These are phyloP conservation scores for Mesorhabditis belari DNA, from an alignment of 2,888 invertebrate species.

Conservation along the genomic window DNA sequence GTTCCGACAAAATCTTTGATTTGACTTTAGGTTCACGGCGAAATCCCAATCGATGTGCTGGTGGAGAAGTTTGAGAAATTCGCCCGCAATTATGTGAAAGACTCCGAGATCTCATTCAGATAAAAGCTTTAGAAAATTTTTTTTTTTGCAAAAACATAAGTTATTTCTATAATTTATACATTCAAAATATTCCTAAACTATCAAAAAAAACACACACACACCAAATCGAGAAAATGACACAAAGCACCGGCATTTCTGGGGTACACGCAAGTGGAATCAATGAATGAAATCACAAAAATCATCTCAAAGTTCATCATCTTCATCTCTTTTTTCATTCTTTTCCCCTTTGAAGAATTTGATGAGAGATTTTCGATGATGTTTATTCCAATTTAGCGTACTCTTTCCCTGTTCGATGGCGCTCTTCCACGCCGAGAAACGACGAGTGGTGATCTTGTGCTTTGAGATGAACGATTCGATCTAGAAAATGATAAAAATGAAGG, in stretches of 20 bases:
- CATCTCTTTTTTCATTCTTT: conserved; percentile 14
- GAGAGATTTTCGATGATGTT: conserved; percentile 7
- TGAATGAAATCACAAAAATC: too few relatives aligned
- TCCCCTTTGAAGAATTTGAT: conserved; percentile 17
- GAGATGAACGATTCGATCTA: neutral
- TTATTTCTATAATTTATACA: too few relatives aligned
- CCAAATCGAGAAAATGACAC: too few relatives aligned
- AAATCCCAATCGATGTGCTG: conserved; percentile 74
- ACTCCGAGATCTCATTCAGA: too few relatives aligned
- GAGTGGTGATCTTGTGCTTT: neutral
- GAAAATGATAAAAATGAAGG: neutral
- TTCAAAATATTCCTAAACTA: too few relatives aligned
- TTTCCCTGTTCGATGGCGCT: conserved; percentile 15
- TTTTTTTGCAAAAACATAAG: too few relatives aligned
- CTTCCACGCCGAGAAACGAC: neutral
- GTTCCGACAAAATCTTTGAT: too few relatives aligned
- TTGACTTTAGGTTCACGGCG: conserved; percentile 62
- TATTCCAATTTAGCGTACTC: conserved; percentile 17
- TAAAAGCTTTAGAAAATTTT: too few relatives aligned
- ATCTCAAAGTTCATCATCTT: conserved; percentile 8
- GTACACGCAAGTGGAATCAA: too few relatives aligned
- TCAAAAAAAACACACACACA: too few relatives aligned
- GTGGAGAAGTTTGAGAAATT: conserved; percentile 67
- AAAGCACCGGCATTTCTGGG: too few relatives aligned
- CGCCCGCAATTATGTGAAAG: conserved; percentile 38